Base-by-base conservation (phyloP, 2,113 vertebrate genomes). In the Stictonetta naevosa region DNA sequence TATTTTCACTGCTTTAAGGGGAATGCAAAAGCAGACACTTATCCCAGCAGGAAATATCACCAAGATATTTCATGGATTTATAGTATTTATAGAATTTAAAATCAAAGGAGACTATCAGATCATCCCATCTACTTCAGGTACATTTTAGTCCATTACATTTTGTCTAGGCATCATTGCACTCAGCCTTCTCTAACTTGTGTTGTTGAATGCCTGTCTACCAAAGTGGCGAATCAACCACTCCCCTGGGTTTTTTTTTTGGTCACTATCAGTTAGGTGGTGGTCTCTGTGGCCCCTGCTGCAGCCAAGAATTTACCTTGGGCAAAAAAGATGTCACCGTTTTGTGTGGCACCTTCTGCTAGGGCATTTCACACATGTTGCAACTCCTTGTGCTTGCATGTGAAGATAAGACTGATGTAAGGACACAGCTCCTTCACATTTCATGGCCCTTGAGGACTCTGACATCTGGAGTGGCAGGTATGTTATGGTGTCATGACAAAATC, bases 51-150 rank as follows among this genome's bases (percentile, higher is more conserved):
- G 63, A 34, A 94, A 88, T 2, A 85, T 34, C 75, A 79, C 44
- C 23, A 40, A 76, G 42, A 22, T 88, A 94, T 66, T 92, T 88
- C 83, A 79, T 23, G 33, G 48, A 34, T 92, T 87, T 68, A 22
- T 80, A 18, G 82, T 88, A 38, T 92, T 87, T 73, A 22, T 80
- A 20, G 85, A 90, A 34, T 82, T 83, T 83, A 60, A 95, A 85
- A 91, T 90, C 74, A 93, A 83, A 92, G 50, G 48, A 82, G 11
- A 72, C 11, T 34, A 76, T 72, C 58, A 85, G 66, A 93, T 79
- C 58, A 90, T 68, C 38, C 67, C 82, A 73, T 79, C 64, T 7
- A 4, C 53, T 85, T 82, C 58, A 72, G 26, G 23, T 64, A 52
- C 46, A 56, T 76, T 87, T 56, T 42, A 68, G 94, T 44, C 31